Evolutionary conservation across 2,113 vertebrate species (phyloP), one percentile per base, ranked within the genome.

Genomic region (Opisthocomus hoazin): DNA sequence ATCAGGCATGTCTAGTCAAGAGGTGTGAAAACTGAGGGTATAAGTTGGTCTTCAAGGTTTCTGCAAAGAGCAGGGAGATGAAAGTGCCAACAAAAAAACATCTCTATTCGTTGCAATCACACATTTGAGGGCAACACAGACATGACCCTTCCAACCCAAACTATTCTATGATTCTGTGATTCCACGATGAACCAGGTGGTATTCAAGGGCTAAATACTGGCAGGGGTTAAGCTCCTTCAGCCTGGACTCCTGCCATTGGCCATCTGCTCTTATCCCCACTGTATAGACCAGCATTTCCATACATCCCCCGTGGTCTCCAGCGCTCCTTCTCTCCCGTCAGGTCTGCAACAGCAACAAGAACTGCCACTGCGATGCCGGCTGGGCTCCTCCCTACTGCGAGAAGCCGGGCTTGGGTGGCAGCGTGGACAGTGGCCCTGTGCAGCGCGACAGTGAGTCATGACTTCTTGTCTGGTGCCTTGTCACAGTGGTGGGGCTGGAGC

Each of bases 281-380:
- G 2, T 3, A 3, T 6, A 14, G 36, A 32, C 23, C 58, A 17
- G 4, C 1, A 0, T 48, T 61, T 8, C 36, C 64, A 15, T 19
- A 5, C 2, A 1, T 15, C 48, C 81, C 54, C 12, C 4, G 5
- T 15, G 20, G 6, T n/a, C 48, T 41, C 76, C 63, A 73, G 29
- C 58, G 24, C 24, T 92, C 18, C 39, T 86, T 58, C 32, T 89
- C 39, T 71, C 13, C 56, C 85, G 64, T 23, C 76, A 99, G 99
- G 99, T 99, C 46, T 99, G 99, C 96, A 99, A 99, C 97, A 99
- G 98, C 97, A 99, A 99, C 87, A 94, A 92, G 70, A 99, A 99
- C 97, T 99, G 99, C 85, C 99, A 99, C 96, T 99, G 99, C 24
- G 95, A 98, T 21, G 96, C 97, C 0, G 98, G 99, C 57, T 99